A percentile compares a stretch with the other conserved stretches of the same genome.
Evolutionary conservation across 2,797 vertebrate species (phyloP).

Genomic region (Sitta carolinensis): DNA sequence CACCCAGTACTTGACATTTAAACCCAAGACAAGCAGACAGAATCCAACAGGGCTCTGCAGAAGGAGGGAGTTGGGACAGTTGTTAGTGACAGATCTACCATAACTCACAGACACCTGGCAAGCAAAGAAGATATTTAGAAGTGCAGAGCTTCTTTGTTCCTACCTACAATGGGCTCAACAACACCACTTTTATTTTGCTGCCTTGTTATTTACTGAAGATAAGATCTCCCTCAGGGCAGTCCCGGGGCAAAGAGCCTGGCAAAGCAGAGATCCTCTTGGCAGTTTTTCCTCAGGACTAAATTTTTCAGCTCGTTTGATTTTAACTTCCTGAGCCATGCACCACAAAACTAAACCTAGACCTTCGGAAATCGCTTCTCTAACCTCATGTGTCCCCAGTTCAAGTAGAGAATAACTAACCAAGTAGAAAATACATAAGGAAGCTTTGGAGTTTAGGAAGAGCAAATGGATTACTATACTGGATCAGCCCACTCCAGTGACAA

Average conservation of each 20-base stretch:
- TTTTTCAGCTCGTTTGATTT: background rate
- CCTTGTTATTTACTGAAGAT: background rate
- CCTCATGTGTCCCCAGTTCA: background rate
- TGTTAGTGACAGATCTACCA: background rate
- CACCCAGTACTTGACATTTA: background rate
- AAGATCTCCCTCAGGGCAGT: background rate
- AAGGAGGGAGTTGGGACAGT: background rate
- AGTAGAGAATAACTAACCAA: background rate
- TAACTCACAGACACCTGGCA: background rate
- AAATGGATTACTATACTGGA: background rate
- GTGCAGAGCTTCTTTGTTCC: background rate
- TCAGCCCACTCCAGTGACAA: background rate
- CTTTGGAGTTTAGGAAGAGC: background rate
- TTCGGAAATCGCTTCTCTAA: background rate
- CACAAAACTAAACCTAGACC: background rate
- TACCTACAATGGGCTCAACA: background rate
- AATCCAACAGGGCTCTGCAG: background rate
- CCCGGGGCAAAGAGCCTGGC: background rate
- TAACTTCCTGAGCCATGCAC: background rate
- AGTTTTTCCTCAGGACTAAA: background rate
- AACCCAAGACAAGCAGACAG: background rate
- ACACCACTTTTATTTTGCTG: background rate
- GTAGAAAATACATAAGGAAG: background rate
- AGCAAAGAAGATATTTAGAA: background rate
- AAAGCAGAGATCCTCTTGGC: background rate